Conservation (phyloP, 1,140 invertebrate genomes). For the Aphis craccivora region DNA sequence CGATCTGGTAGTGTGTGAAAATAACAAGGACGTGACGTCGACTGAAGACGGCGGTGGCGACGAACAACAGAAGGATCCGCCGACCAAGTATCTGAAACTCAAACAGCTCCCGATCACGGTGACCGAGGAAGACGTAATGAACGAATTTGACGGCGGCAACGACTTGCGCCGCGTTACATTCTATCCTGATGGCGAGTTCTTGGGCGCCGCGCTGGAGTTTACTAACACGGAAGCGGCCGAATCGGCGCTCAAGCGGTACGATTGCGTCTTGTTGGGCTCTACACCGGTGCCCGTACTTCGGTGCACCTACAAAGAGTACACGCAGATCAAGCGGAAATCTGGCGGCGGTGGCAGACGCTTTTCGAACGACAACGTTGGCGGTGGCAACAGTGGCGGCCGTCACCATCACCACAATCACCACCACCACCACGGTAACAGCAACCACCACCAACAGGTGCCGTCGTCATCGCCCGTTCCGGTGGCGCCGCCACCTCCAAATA, state of each 20-base stretch:
- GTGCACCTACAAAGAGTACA: slow-evolving; percentile 13
- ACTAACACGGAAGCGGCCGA: background rate
- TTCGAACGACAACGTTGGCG: background rate
- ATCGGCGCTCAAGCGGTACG: background rate
- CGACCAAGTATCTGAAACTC: slow-evolving; percentile 25
- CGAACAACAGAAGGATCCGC: background rate
- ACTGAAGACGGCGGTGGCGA: background rate
- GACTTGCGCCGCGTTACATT: background rate
- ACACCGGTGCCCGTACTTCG: slow-evolving; percentile 9
- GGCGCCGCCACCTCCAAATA: slow-evolving; percentile 63
- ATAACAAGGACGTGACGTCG: background rate
- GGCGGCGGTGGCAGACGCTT: background rate
- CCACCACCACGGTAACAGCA: background rate
- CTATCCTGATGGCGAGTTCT: slow-evolving; percentile 35
- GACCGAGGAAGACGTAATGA: slow-evolving; percentile 24
- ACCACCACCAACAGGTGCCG: background rate
- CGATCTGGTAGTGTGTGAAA: background rate
- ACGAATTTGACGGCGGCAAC: background rate
- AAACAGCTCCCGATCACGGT: slow-evolving; percentile 47
- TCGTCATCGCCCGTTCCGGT: background rate
- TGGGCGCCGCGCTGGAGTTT: slow-evolving; percentile 14
- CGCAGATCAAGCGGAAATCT: background rate
- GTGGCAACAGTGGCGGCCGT: background rate
- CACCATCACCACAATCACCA: background rate
- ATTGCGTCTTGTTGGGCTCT: slow-evolving; percentile 38